Base-by-base conservation (phyloP, 2,888 invertebrate species). In the Diaprepes abbreviatus region DNA sequence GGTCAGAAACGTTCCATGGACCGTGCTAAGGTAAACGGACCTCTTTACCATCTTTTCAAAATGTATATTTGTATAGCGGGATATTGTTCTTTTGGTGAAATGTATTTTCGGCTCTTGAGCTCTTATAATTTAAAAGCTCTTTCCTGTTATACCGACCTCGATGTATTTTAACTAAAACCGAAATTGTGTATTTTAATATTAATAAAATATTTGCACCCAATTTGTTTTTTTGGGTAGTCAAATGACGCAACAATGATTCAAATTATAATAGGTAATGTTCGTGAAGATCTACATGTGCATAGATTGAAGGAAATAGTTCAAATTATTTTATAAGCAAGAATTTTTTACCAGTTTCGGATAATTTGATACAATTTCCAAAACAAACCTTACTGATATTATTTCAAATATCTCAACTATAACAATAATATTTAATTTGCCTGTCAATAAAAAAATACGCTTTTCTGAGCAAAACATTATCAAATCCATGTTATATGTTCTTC, bases 121-220 rank as follows among this genome's bases (percentile, higher is more conserved):
- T 57, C 55, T 63, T 64, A 21, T 58, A 69, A 69, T 57, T 64
- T 64, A 69, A 69, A 69, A 64, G 69, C 63, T 58, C 69, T 69
- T 68, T 50, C 52, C 66, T 66, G 63, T 63, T 63, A 21, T 28
- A 21, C 54, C 16, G 43, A 7, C 24, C 16, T 31, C 50, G 21
- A 58, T 58, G 58, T 43, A 16, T 31, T 58, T 43, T 31, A 43
- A 28, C 40, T 43, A 57, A 38, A 50, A 54, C 50, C 63, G 6
- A 54, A 54, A 52, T 24, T 24, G 17, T 54, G 40, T 63, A 48
- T 14, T 50, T 60, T 52, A 21, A 36, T 50, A 50, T 50, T 62
- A 16, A 28, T 21, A 45, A 21, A 62, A 62, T 62, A 62, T 60
- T 60, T 60, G 54, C 17, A 35, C 5, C 3, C 14, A 50, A 50